Evolutionary conservation across 1,140 invertebrate genomes (phyloP).

Genomic region (Chrysopa pallens): DNA sequence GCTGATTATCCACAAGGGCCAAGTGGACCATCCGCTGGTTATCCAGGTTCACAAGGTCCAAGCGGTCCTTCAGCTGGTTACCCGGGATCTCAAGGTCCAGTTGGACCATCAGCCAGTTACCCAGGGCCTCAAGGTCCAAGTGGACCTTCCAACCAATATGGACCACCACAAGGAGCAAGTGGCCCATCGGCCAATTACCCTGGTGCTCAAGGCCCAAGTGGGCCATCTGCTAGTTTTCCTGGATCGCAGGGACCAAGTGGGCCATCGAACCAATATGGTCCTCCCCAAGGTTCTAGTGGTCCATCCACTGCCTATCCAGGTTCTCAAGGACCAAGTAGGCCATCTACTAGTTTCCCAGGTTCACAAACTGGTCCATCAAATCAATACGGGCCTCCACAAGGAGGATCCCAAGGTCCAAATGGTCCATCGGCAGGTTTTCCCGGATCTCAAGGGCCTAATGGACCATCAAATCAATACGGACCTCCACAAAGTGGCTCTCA

Average conservation of each 20-base stretch:
- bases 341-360: constrained; percentile 3
- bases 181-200: constrained; percentile 1
- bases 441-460: constrained; percentile 7
- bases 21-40: constrained; percentile 21
- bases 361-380: constrained; percentile 22
- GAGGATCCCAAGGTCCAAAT: constrained; percentile 4
- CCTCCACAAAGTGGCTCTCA: constrained; percentile 1
- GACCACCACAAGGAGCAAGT: constrained; percentile 4
- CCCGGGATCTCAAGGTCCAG: constrained; percentile 10
- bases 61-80: constrained; percentile 11
- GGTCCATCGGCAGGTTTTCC: constrained; percentile 8
- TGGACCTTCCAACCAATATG: constrained; percentile 5
- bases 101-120: constrained; percentile 14
- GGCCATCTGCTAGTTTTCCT: constrained; percentile 5
- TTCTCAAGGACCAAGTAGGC: constrained; percentile 7
- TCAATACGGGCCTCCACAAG: background rate
- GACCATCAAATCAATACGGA: constrained; percentile 14
- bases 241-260: constrained; percentile 15
- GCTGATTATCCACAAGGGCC: constrained; percentile 10
- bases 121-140: constrained; percentile 11
- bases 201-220: background rate
- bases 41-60: constrained; percentile 7
- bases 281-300: constrained; percentile 10
- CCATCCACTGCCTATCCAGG: constrained; percentile 10
- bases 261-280: constrained; percentile 15